Evolutionary conservation across 2,797 vertebrate species (phyloP).

Genomic region (Gymnoscopelus braueri): DNA sequence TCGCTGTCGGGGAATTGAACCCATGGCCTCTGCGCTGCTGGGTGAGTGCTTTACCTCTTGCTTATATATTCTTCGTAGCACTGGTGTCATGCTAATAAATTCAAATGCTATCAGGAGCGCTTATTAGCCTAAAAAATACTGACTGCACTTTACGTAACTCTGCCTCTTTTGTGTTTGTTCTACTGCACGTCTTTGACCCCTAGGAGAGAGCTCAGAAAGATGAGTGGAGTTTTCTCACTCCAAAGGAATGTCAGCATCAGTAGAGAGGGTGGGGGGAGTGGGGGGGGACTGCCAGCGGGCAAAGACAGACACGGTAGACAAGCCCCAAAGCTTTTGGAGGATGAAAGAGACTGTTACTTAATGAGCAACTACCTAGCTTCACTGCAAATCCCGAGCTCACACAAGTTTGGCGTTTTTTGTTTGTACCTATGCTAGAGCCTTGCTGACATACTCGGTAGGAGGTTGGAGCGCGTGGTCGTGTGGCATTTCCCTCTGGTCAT

Average conservation of each 20-base stretch:
- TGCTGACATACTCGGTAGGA: conserved; percentile 29
- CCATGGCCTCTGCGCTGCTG: no score
- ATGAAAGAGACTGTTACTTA: conserved; percentile 69
- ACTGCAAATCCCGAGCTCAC: conserved; percentile 48
- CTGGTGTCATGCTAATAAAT: neutral
- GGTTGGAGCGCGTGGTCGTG: neutral
- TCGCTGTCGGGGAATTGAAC: no score
- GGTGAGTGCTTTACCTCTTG: no score
- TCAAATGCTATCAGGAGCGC: neutral
- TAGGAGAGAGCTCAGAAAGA: conserved; percentile 51
- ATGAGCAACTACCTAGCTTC: conserved; percentile 67
- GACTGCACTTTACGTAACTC: conserved; percentile 6
- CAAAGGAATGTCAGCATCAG: conserved; percentile 51
- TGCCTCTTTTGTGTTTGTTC: conserved; percentile 18
- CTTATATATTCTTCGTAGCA: no score
- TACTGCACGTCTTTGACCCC: conserved; percentile 25
- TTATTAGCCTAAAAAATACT: neutral
- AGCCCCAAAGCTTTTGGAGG: conserved; percentile 54
- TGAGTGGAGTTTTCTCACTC: conserved; percentile 50
- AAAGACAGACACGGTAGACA: conserved; percentile 60
- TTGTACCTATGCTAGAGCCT: conserved; percentile 32
- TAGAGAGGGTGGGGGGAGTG: conserved; percentile 29
- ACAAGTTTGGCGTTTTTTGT: conserved; percentile 42
- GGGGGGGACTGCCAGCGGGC: conserved; percentile 56
- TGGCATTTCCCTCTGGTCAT: no score